Base-by-base conservation (phyloP, 2,888 invertebrate species). In the Ligdia adustata region DNA sequence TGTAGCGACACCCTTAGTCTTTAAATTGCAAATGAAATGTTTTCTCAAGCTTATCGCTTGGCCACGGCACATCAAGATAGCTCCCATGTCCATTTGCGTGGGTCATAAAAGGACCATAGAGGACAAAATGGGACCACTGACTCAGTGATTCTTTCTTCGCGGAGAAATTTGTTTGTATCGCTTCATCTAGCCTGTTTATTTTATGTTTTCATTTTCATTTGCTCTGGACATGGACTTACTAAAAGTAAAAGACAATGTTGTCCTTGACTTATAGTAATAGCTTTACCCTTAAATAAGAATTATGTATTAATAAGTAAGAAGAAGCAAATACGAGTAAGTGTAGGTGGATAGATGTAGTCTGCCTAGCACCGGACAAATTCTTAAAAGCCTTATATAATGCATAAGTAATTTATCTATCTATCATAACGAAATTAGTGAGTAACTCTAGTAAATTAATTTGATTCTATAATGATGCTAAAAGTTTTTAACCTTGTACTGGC, bases 41-140 rank as follows among this genome's bases (percentile, higher is more conserved):
- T 68, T 73, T 75, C 75, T 72, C 66, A 69, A 66, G 73, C 70
- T 74, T 73, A 79, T 75, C 75, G 70, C 66, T 65, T 65, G 54
- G 67, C 60, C 44, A 69, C 65, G 66, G 64, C 60, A 64, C 69
- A 79, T 79, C 74, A 71, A 72, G 72, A 72, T 75, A 69, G 54
- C 50, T 56, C 52, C 51, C 55, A 60, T 60, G 66, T 62, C 70
- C 68, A 68, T 72, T 74, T 70, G 71, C 65, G 62, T 58, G 53
- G 61, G 48, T 64, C 62, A 62, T 68, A 75, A 75, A 77, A 72
- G 69, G 69, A 67, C 60, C 60, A 66, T 63, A 56, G 54, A 65
- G 52, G 66, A 63, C 52, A 61, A 69, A 64, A 66, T 69, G 60
- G 71, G 64, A 49, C 55, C 44, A 50, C 56, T 54, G 53, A 46